These are phyloP conservation scores for Eublepharis macularius DNA, from an alignment of 2,113 vertebrate genomes.

Conservation along the genomic window DNA sequence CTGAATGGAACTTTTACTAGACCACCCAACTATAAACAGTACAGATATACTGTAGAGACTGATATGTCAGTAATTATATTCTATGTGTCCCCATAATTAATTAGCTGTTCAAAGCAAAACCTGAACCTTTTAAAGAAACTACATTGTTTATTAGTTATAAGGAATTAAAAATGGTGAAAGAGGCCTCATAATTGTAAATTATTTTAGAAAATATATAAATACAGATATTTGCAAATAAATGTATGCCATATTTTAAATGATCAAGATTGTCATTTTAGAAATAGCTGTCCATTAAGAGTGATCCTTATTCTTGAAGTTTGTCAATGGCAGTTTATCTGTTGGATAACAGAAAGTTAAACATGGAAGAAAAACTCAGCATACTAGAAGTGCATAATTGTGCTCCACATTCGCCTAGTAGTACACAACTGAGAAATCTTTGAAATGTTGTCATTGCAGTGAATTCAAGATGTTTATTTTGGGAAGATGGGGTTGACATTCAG, in stretches of 20 bases:
- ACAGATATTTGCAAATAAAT: background rate
- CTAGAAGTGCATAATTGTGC: background rate
- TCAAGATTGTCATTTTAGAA: background rate
- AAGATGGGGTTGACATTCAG: background rate
- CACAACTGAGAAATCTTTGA: background rate
- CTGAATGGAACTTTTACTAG: background rate
- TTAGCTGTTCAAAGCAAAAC: background rate
- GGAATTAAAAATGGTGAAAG: background rate
- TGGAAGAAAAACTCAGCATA: background rate
- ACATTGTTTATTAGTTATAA: background rate
- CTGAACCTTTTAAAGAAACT: background rate
- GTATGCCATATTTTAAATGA: background rate
- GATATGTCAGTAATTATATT: too few species aligned
- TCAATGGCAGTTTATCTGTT: background rate
- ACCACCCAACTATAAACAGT: background rate
- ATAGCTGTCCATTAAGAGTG: conserved; percentile 20
- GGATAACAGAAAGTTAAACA: conserved; percentile 6
- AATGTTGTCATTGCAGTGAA: background rate
- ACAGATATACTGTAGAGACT: background rate
- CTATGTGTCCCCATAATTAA: background rate
- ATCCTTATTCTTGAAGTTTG: background rate
- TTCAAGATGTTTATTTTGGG: background rate
- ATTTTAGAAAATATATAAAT: background rate
- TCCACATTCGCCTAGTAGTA: background rate
- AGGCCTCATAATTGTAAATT: fast-evolving